phyloP scores from a whole-genome alignment of 2,113 vertebrate species.

The Azemiops feae region DNA sequence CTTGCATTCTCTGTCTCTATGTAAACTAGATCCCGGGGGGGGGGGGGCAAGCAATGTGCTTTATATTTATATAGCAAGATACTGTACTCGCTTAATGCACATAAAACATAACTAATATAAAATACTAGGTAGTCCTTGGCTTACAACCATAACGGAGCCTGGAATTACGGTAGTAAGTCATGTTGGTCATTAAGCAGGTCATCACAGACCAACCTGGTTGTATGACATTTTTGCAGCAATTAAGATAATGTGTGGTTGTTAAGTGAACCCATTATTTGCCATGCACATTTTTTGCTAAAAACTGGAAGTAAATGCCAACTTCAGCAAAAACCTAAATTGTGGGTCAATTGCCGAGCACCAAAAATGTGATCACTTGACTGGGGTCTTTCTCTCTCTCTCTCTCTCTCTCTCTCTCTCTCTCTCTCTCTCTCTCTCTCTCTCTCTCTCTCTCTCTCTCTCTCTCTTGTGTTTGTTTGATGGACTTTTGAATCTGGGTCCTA shows the following conservation, averaged over 20 bases:
- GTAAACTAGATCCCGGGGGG: neutral
- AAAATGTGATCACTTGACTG: neutral
- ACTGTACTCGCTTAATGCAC: neutral
- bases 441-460: neutral
- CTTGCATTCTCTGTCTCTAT: neutral
- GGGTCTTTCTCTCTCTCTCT: neutral
- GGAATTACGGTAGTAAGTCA: neutral
- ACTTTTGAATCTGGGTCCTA: neutral
- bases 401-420: too few species aligned
- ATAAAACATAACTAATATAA: neutral
- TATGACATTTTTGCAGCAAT: neutral
- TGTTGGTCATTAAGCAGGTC: neutral
- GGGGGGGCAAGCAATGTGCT: neutral
- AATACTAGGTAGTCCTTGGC: neutral
- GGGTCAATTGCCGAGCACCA: neutral
- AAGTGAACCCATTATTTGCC: neutral
- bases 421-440: neutral
- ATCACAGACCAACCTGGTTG: neutral
- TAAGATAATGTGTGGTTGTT: neutral
- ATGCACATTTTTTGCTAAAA: neutral
- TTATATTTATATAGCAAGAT: neutral
- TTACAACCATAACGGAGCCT: neutral
- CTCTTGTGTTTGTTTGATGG: neutral
- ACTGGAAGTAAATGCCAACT: neutral
- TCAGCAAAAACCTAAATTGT: neutral